phyloP scores from a whole-genome alignment of 2,797 vertebrate genomes.

The Enteromius anoplus region DNA sequence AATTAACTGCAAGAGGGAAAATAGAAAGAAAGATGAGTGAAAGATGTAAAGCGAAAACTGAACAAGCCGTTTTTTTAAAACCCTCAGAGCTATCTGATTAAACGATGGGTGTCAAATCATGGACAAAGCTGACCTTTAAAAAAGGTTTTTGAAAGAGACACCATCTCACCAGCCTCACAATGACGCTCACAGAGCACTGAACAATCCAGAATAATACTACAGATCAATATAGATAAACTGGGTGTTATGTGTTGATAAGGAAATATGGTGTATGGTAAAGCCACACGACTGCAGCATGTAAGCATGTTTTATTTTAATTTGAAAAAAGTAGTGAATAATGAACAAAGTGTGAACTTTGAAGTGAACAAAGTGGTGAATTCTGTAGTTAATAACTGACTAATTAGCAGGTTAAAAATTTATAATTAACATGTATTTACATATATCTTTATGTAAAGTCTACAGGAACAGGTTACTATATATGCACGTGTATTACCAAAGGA shows the following conservation, averaged over 20 bases:
- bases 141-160: slow-evolving; percentile 65
- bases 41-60: neutral
- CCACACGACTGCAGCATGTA: neutral
- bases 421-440: neutral
- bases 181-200: slow-evolving; percentile 4
- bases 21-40: neutral
- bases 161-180: slow-evolving; percentile 50
- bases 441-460: neutral
- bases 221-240: neutral
- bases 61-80: slow-evolving; percentile 12
- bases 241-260: neutral
- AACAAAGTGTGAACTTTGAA: too few species aligned
- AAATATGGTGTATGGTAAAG: neutral
- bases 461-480: neutral
- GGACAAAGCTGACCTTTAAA: slow-evolving; percentile 66
- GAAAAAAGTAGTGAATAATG: too few species aligned
- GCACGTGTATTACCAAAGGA: neutral
- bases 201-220: neutral
- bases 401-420: neutral
- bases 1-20: slow-evolving; percentile 7
- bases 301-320: neutral
- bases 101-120: slow-evolving; percentile 56
- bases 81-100: slow-evolving; percentile 60
- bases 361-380: too few species aligned
- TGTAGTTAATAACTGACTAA: too few species aligned